These are phyloP conservation scores for Halictus ligatus DNA, from an alignment of 2,888 invertebrate genomes.

Conservation along the genomic window DNA sequence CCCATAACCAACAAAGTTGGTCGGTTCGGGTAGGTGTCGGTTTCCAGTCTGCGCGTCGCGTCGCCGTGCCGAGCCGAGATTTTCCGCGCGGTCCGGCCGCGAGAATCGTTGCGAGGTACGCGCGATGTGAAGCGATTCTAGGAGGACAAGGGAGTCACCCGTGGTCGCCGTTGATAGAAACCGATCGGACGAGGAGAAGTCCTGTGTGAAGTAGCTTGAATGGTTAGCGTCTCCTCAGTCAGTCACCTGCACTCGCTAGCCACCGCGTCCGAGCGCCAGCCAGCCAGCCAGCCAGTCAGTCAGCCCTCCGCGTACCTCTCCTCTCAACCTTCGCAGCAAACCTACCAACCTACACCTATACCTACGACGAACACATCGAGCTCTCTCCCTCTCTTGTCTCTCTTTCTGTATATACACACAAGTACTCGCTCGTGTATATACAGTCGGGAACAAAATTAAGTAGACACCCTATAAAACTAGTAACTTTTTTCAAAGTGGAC, in stretches of 20 bases:
- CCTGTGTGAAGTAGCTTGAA: conserved; percentile 64
- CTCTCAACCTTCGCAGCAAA: conserved; percentile 72
- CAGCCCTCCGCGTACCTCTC: conserved; percentile 70
- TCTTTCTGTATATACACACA: neutral
- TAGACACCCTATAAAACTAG: neutral
- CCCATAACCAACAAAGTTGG: conserved; percentile 73
- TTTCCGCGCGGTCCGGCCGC: conserved; percentile 11
- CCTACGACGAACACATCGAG: conserved; percentile 53
- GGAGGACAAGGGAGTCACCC: conserved; percentile 31
- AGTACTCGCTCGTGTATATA: neutral
- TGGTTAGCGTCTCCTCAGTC: conserved; percentile 73
- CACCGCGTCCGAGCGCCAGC: conserved; percentile 71
- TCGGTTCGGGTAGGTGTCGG: conserved; percentile 16
- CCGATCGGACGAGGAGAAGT: conserved; percentile 39
- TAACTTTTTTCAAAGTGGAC: neutral
- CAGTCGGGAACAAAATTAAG: conserved; percentile 5
- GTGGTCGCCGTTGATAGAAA: conserved; percentile 37
- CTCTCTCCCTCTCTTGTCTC: neutral
- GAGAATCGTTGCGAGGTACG: conserved; percentile 15
- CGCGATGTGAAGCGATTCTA: conserved; percentile 14
- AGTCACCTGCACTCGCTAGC: conserved; percentile 76
- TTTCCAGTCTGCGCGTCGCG: conserved; percentile 36
- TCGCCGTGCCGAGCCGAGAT: conserved; percentile 30
- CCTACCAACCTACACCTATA: conserved; percentile 74
- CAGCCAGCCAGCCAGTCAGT: conserved; percentile 63